phyloP scores from a whole-genome alignment of 1,140 invertebrate species.

The Amphibalanus amphitrite region DNA sequence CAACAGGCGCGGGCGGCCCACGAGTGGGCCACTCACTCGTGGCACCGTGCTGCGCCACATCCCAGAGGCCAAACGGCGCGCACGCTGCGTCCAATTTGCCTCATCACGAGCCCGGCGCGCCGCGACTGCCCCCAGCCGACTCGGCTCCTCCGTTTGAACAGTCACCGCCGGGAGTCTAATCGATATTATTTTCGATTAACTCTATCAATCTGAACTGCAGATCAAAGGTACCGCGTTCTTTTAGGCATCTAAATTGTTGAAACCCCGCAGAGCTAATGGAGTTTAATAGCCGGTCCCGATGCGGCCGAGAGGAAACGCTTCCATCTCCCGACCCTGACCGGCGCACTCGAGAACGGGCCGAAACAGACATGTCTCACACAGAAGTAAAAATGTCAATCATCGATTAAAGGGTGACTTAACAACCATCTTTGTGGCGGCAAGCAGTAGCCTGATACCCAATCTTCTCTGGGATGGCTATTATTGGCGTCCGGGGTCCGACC shows the following conservation, averaged over 20 bases:
- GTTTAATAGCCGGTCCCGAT: neutral
- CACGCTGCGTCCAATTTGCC: neutral
- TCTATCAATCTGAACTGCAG: neutral
- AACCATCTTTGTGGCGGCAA: neutral
- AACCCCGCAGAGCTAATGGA: neutral
- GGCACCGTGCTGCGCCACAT: too few relatives aligned
- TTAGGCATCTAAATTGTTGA: slow-evolving; percentile 2
- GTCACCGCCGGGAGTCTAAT: neutral
- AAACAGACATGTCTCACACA: neutral
- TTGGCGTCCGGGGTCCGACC: neutral
- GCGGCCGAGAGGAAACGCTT: neutral
- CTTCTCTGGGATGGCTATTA: neutral
- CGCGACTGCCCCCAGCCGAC: neutral
- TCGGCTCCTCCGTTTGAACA: neutral
- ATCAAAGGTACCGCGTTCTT: neutral
- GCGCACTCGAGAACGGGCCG: neutral
- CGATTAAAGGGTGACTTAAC: slow-evolving; percentile 1
- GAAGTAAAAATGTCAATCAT: slow-evolving; percentile 1
- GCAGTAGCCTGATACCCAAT: neutral
- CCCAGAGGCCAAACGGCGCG: too few relatives aligned
- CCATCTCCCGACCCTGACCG: neutral
- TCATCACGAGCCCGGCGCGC: neutral
- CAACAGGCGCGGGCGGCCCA: too few relatives aligned
- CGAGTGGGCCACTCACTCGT: too few relatives aligned
- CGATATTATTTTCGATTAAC: slow-evolving; percentile 1